Percentiles rank a stretch among this genome's conserved stretches.
phyloP scores from a whole-genome alignment of 2,888 invertebrate genomes.

The Dasysyrphus tricinctus region DNA sequence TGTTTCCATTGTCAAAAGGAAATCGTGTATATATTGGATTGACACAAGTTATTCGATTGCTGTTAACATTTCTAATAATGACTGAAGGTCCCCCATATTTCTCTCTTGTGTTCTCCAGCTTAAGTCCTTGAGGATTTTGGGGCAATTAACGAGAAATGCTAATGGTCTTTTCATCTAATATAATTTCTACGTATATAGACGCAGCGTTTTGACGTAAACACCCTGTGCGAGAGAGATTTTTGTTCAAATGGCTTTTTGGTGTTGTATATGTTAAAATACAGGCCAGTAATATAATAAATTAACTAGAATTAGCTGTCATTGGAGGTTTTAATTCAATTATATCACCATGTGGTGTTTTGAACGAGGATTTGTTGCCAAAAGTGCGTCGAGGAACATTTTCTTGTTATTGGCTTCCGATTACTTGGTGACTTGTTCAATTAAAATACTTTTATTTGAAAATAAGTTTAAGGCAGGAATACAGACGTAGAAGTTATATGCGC shows the following conservation, averaged over 20 bases:
- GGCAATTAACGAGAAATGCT: conserved; percentile 60
- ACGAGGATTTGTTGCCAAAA: conserved; percentile 32
- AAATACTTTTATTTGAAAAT: neutral
- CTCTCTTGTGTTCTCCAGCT: neutral
- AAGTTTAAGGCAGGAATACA: neutral
- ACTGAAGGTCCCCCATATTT: neutral
- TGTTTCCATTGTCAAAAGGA: conserved; percentile 60
- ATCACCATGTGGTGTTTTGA: conserved; percentile 32
- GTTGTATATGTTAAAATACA: conserved; percentile 25
- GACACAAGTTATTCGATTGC: conserved; percentile 67
- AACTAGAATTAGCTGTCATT: conserved; percentile 9
- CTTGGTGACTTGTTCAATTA: neutral
- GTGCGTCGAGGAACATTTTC: neutral
- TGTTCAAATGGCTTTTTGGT: conserved; percentile 14
- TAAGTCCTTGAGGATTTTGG: conserved; percentile 64
- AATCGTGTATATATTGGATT: conserved; percentile 65
- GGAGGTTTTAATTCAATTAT: conserved; percentile 48
- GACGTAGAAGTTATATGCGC: no score
- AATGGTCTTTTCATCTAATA: conserved; percentile 41
- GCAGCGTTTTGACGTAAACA: conserved; percentile 30
- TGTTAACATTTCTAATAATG: conserved; percentile 14
- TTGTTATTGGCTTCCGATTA: neutral
- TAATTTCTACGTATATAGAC: neutral
- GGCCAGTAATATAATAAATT: conserved; percentile 35
- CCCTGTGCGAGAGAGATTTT: conserved; percentile 8